Percentiles rank a stretch among this genome's conserved stretches.
Conservation (phyloP, 1,140 invertebrate species). For the Diploscapter pachys region DNA sequence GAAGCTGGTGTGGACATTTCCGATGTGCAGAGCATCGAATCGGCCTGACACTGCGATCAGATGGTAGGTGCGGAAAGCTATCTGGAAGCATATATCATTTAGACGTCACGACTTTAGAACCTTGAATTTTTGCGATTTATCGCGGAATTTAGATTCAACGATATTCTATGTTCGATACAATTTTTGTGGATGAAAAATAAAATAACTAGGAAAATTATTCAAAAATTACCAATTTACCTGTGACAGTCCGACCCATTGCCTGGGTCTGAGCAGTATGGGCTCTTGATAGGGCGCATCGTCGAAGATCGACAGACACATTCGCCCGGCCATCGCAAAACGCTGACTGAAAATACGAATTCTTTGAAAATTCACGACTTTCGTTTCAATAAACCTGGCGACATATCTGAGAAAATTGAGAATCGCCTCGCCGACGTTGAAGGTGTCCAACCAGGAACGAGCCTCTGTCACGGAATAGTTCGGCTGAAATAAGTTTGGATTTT, state of each 20-base stretch:
- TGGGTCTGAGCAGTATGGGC: background rate
- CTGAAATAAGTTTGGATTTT: too few relatives aligned
- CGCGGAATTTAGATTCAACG: too few relatives aligned
- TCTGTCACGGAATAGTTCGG: too few relatives aligned
- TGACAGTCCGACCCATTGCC: slow-evolving; percentile 15
- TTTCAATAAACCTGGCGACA: background rate
- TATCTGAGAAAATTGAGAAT: slow-evolving; percentile 25
- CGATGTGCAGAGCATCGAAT: slow-evolving; percentile 23
- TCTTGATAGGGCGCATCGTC: background rate
- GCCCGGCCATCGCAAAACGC: slow-evolving; percentile 10
- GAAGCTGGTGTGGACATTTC: background rate
- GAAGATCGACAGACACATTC: background rate
- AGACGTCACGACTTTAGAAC: too few relatives aligned
- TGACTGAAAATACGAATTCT: background rate
- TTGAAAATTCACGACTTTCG: too few relatives aligned
- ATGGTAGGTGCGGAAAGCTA: slow-evolving; percentile 30
- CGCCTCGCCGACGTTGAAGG: slow-evolving; percentile 3
- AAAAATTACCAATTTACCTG: background rate
- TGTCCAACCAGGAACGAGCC: too few relatives aligned
- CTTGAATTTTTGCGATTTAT: too few relatives aligned
- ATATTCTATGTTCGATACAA: too few relatives aligned
- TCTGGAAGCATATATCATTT: background rate
- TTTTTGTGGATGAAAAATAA: too few relatives aligned
- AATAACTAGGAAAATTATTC: too few relatives aligned
- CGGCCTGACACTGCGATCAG: slow-evolving; percentile 22